phyloP scores from a whole-genome alignment of 1,140 invertebrate species.

The Zaprionus ghesquierei region DNA sequence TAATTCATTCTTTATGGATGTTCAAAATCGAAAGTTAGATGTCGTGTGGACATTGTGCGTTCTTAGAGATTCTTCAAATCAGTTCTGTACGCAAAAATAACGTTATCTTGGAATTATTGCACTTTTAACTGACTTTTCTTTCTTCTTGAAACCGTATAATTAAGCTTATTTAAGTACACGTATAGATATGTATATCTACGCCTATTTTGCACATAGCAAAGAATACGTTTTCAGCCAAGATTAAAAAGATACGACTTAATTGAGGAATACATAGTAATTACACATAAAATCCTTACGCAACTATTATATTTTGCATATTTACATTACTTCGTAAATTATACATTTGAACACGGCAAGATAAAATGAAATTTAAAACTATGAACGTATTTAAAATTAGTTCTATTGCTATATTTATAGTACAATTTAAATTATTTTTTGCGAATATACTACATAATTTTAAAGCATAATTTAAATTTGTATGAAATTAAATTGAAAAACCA shows the following conservation, averaged over 20 bases:
- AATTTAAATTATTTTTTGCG: conserved; percentile 22
- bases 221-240: conserved; percentile 31
- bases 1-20: too few species aligned
- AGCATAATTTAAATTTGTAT: conserved; percentile 22
- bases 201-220: conserved; percentile 23
- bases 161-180: conserved; percentile 28
- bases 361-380: conserved; percentile 34
- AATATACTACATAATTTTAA: conserved; percentile 26
- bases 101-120: too few species aligned
- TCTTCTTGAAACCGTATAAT: conserved; percentile 22
- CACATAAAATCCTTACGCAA: conserved; percentile 29
- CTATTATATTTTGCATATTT: conserved; percentile 20
- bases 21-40: too few species aligned
- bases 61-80: too few species aligned
- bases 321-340: conserved; percentile 41
- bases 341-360: conserved; percentile 37
- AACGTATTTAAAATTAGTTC: conserved; percentile 34
- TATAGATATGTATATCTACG: conserved; percentile 36
- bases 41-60: too few species aligned
- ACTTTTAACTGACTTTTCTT: conserved; percentile 26
- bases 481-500: neutral
- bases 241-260: conserved; percentile 31
- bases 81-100: too few species aligned
- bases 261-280: conserved; percentile 38
- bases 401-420: conserved; percentile 41